A percentile compares a stretch with the other conserved stretches of the same genome.
These are phyloP conservation scores for Meliscaeva auricollis DNA, from an alignment of 2,888 invertebrate genomes.

Conservation along the genomic window DNA sequence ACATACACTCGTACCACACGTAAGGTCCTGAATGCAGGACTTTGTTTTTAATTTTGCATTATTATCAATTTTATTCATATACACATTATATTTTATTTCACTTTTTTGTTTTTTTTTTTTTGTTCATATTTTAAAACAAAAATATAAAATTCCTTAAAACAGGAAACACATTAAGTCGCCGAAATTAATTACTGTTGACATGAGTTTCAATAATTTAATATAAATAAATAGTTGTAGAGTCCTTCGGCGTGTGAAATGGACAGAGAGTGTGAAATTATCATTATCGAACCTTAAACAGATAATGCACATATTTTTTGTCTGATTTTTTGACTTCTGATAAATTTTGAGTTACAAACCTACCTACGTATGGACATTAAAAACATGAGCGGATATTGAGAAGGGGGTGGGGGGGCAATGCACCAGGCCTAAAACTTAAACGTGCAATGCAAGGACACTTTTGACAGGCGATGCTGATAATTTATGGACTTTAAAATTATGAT, in stretches of 20 bases:
- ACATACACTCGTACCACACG: too few relatives aligned
- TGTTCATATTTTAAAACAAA: too few relatives aligned
- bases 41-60: constrained; percentile 53
- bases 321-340: constrained; percentile 25
- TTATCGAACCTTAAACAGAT: constrained; percentile 72
- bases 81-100: constrained; percentile 39
- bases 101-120: constrained; percentile 45
- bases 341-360: constrained; percentile 8
- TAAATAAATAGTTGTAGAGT: constrained; percentile 70
- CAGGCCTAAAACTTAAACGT: constrained; percentile 42
- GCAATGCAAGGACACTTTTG: constrained; percentile 37
- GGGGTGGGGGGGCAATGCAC: not conserved
- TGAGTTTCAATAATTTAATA: constrained; percentile 75
- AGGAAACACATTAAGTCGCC: constrained; percentile 73
- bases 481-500: constrained; percentile 53
- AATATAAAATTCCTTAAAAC: constrained; percentile 44
- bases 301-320: constrained; percentile 64
- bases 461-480: constrained; percentile 56
- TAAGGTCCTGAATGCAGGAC: constrained; percentile 6
- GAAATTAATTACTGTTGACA: constrained; percentile 76
- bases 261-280: constrained; percentile 59
- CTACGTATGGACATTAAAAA: not conserved
- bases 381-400: not conserved
- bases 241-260: constrained; percentile 48
- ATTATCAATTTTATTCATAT: constrained; percentile 70